Base-by-base conservation (phyloP, 2,888 invertebrate genomes). In the Osmoderma eremita region DNA sequence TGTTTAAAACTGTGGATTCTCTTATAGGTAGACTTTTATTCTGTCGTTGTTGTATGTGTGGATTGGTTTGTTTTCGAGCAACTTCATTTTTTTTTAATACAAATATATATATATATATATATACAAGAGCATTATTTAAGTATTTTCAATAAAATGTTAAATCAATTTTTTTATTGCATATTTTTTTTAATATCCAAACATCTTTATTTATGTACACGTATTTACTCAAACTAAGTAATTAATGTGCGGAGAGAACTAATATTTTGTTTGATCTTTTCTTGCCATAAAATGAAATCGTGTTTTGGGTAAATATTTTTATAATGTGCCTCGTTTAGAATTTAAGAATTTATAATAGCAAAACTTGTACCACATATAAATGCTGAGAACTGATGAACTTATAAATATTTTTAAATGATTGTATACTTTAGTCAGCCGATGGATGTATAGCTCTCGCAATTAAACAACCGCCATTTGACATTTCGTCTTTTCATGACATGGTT, bases 101-200 rank as follows among this genome's bases (percentile, higher is more conserved):
- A 36, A 36, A 53, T 53, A 38, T 53, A 53, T 39, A 22, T 56
- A 13, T 56, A 22, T 24, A 24, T 56, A 41, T 39, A 56, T 39
- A 20, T 56, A 13, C 41, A 22, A n/a, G n/a, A 22, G 12, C 39
- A 6, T 54, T 20, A 10, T 54, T 56, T 20, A 13, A 13, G 6
- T 56, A 56, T 20, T 56, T 54, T 41, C 18, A 56, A 56, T 56
- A 56, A 56, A 56, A 41, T 22, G 56, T 56, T 41, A 39, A n/a
- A 54, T 20, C 39, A 17, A 48, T 20, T 48, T 10, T 20, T 48
- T 20, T 48, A 48, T 48, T 48, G 10, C 20, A 48, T 17, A 30
- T 20, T 48, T 17, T 17, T 48, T 48, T 42, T 15, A 42, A n/a
- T n/a, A 10, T 48, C 18, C n/a, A 13, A 45, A 45, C 15, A 45